Conservation (phyloP, 2,888 invertebrate species). For the Xylota sylvarum region DNA sequence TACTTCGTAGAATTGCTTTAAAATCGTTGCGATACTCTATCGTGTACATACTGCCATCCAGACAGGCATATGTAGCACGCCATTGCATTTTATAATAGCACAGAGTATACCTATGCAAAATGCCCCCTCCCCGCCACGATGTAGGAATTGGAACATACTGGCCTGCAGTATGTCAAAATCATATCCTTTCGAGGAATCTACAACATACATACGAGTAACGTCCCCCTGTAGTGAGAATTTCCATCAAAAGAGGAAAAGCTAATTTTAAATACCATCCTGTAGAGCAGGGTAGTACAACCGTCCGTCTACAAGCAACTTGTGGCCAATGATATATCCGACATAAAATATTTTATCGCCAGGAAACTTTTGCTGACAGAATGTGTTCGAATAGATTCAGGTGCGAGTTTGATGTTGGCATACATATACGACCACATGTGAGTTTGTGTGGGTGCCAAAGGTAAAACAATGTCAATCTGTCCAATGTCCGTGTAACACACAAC, state of each 20-base stretch:
- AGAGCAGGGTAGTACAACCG: constrained; percentile 26
- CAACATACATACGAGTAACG: no score
- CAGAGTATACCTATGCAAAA: no score
- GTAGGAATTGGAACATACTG: no score
- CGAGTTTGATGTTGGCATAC: no score
- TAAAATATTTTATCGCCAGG: constrained; percentile 47
- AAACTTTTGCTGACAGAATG: constrained; percentile 22
- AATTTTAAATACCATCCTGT: constrained; percentile 46
- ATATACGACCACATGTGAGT: no score
- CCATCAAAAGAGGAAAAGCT: constrained; percentile 27
- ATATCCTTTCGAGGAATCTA: background rate
- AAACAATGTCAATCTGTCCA: constrained; percentile 10
- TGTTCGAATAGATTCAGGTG: no score
- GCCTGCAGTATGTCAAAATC: constrained; percentile 15
- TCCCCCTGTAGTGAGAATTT: background rate
- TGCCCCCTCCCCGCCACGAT: no score
- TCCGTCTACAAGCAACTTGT: constrained; percentile 37
- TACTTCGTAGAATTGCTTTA: no score
- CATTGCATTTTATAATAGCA: no score
- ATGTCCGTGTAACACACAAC: constrained; percentile 8
- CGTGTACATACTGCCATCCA: no score
- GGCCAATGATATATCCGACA: constrained; percentile 55
- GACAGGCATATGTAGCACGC: no score
- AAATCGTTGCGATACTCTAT: no score
- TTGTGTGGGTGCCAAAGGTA: constrained; percentile 3